phyloP scores from a whole-genome alignment of 2,797 vertebrate species.

The Muraenolepis orangiensis region DNA sequence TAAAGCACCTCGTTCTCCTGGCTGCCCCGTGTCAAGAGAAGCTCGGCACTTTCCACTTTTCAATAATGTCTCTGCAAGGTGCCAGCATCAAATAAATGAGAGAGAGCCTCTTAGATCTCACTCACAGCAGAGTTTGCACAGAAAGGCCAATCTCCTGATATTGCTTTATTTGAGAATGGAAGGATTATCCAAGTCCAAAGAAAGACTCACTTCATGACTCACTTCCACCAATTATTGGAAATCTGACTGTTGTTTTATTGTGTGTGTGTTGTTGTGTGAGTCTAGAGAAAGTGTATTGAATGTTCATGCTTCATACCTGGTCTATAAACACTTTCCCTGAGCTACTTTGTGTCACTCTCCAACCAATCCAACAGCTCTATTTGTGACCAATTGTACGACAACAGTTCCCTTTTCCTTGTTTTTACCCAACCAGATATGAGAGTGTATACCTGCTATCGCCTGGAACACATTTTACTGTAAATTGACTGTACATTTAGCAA shows the following conservation, averaged over 20 bases:
- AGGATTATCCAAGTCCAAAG: slow-evolving; percentile 1
- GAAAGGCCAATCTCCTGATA: not conserved
- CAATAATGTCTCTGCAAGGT: not conserved
- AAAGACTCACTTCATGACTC: not conserved
- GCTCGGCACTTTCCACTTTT: not conserved
- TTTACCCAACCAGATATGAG: not conserved
- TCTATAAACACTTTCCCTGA: not conserved
- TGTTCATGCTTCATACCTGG: not conserved
- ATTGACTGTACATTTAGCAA: not conserved
- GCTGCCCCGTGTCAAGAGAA: not conserved
- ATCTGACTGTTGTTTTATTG: not conserved
- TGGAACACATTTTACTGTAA: not conserved
- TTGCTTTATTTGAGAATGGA: not conserved
- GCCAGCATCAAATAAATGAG: not conserved
- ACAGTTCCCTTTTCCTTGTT: not conserved
- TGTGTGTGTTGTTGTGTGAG: not conserved
- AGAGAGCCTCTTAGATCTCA: not conserved
- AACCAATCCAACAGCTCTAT: not conserved
- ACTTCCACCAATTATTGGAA: slow-evolving; percentile 4
- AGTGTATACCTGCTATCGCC: not conserved
- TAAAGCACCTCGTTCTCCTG: not conserved
- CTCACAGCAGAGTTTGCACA: not conserved
- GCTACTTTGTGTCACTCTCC: not conserved
- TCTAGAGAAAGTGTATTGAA: not conserved
- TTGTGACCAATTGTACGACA: not conserved